Evolutionary conservation across 2,113 vertebrate species (phyloP).

Genomic region (Tor tambroides): DNA sequence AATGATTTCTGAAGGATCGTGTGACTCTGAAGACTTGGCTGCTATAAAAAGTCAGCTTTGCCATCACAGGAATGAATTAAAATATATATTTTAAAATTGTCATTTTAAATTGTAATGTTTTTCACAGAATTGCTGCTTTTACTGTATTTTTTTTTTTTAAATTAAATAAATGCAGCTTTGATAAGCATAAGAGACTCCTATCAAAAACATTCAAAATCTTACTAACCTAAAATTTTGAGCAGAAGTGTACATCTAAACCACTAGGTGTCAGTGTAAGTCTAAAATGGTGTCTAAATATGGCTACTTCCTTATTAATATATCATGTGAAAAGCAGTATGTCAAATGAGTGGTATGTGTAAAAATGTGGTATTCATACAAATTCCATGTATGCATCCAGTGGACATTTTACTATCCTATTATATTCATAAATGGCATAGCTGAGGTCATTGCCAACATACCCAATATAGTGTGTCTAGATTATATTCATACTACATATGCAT

Average conservation of each 20-base stretch:
- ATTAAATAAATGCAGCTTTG: background rate
- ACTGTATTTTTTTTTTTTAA: background rate
- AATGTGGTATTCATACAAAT: background rate
- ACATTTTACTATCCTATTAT: background rate
- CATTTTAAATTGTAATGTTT: background rate
- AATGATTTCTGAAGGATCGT: background rate
- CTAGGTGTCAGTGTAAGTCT: constrained; percentile 11
- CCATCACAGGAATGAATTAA: background rate
- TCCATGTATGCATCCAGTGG: background rate
- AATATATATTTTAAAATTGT: background rate
- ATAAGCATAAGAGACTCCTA: background rate
- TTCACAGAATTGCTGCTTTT: background rate
- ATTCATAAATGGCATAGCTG: background rate
- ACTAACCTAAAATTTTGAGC: background rate
- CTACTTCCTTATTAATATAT: background rate
- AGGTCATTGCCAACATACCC: background rate
- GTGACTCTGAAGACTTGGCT: background rate
- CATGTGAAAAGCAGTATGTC: background rate
- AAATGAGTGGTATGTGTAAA: background rate
- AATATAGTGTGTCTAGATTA: background rate
- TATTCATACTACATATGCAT: background rate
- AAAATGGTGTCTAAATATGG: no score
- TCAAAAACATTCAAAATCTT: background rate
- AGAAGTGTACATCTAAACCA: background rate
- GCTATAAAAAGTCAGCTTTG: background rate